These are phyloP conservation scores for Acrocephalus scirpaceus DNA, from an alignment of 2,797 vertebrate species.

Conservation along the genomic window DNA sequence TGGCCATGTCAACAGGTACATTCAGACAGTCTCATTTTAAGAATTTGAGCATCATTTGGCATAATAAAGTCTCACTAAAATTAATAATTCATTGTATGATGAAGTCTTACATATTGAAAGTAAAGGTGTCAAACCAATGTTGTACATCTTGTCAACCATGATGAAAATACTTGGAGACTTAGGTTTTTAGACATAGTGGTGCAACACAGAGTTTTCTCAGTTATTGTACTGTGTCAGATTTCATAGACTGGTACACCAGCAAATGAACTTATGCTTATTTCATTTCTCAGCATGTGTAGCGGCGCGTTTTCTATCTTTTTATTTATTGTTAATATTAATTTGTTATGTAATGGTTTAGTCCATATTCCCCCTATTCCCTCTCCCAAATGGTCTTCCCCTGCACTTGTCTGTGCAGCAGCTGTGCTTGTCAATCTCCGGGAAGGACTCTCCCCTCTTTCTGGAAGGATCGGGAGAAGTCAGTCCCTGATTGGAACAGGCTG, in stretches of 20 bases:
- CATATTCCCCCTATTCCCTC: too few relatives aligned
- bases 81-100: background rate
- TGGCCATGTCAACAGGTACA: background rate
- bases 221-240: background rate
- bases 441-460: too few relatives aligned
- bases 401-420: too few relatives aligned
- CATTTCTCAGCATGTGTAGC: too few relatives aligned
- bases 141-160: background rate
- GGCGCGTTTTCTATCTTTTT: too few relatives aligned
- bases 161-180: background rate
- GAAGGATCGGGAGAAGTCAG: too few relatives aligned
- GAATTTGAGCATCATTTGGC: rapidly evolving
- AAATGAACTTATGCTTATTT: background rate
- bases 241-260: background rate
- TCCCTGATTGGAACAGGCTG: too few relatives aligned
- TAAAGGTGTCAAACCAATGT: background rate
- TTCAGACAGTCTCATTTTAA: background rate
- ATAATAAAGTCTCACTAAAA: background rate
- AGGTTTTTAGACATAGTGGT: background rate
- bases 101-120: background rate
- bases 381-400: too few relatives aligned
- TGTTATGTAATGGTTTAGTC: too few relatives aligned
- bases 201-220: background rate
- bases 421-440: too few relatives aligned
- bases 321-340: too few relatives aligned